Conservation (phyloP, 2,888 invertebrate species). For the Oligia fasciuncula region DNA sequence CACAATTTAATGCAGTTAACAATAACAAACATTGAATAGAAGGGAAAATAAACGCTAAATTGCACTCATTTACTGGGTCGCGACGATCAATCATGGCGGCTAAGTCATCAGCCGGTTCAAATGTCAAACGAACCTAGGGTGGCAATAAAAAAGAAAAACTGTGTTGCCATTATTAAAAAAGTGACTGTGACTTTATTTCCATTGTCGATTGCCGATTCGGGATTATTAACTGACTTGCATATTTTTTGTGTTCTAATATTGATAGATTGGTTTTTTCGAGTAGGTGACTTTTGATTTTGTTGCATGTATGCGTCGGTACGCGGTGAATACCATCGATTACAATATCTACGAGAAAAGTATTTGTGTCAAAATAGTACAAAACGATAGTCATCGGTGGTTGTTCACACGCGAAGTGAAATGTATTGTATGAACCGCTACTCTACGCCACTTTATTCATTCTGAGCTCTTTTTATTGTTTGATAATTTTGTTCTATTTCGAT, state of each 20-base stretch:
- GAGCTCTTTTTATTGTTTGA: constrained; percentile 71
- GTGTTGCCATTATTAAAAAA: constrained; percentile 90
- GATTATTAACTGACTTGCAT: constrained; percentile 90
- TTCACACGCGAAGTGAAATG: constrained; percentile 83
- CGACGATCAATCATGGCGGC: constrained; percentile 88
- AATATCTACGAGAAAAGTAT: constrained; percentile 81
- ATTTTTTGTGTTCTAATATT: constrained; percentile 90
- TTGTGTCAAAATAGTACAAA: constrained; percentile 85
- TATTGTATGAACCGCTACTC: constrained; percentile 77
- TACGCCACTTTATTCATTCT: constrained; percentile 76
- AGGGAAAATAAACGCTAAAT: constrained; percentile 88
- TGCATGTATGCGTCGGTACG: constrained; percentile 77
- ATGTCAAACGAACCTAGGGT: constrained; percentile 90
- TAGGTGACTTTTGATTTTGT: constrained; percentile 84
- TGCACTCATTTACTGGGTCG: constrained; percentile 89
- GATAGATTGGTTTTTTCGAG: constrained; percentile 89
- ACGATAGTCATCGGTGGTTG: constrained; percentile 82
- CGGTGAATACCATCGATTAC: constrained; percentile 80
- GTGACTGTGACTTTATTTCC: constrained; percentile 90
- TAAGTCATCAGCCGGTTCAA: constrained; percentile 89
- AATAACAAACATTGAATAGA: constrained; percentile 85
- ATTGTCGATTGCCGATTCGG: constrained; percentile 90
- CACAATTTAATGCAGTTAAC: constrained; percentile 76
- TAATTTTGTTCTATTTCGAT: constrained; percentile 73
- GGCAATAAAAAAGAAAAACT: constrained; percentile 88